Evolutionary conservation across 2,888 invertebrate genomes (phyloP), one percentile per base, ranked within the genome.

Genomic region (Nysson spinosus): DNA sequence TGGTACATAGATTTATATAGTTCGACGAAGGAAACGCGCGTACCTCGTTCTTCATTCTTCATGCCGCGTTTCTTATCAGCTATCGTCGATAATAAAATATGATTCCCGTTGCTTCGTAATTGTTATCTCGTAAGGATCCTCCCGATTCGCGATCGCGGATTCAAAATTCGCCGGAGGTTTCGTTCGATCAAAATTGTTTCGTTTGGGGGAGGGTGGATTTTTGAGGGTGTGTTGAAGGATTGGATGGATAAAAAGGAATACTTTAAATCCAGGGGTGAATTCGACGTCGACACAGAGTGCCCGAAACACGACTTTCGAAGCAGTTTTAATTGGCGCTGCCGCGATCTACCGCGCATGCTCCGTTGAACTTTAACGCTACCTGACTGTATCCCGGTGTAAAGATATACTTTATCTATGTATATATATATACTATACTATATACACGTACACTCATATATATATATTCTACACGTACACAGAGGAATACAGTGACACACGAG

Each of bases 361-460:
- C 55, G 50, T 50, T 51, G 11, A 55, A 43, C 19, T 63, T 56
- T 37, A 32, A 14, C 55, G 44, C 24, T 44, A 47, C 50, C 32
- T 42, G 49, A 65, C 35, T 51, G 68, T 72, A 72, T 72, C 55
- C 68, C 63, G 39, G 60, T 68, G 68, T 51, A 49, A 62, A 40
- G 11, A 68, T 60, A 51, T 40, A 55, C 39, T 65, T 57, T 20
- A 34, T 63, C 55, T 43, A 46, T 69, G 50, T 51, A 54, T 54
- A 47, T 52, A 52, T 52, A 16, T 22, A 9, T 40, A 1, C 3
- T 11, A 49, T 16, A 35, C 5, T 47, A 57, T 22, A 32, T 32
- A 40, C 61, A 40, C 24, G 34, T 32, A 42, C 35, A 57, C 34
- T 9, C 6, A 32, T 28, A 57, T 37, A 40, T 24, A 43, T 1